phyloP scores from a whole-genome alignment of 1,140 invertebrate species.

The Lethrus apterus region DNA sequence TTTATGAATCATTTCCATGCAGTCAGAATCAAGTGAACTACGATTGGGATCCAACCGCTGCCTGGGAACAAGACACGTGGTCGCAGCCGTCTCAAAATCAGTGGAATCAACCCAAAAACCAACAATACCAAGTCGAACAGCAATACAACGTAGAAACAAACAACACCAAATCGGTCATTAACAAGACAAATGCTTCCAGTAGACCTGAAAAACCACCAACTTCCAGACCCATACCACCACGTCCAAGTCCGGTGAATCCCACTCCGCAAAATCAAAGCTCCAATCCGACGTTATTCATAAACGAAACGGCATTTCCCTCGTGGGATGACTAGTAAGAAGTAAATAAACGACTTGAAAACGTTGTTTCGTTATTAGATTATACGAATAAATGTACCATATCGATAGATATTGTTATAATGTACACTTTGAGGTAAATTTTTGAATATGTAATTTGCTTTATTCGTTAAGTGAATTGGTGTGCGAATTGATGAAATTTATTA shows the following conservation, averaged over 20 bases:
- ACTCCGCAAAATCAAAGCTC: slow-evolving; percentile 8
- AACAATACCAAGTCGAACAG: slow-evolving; percentile 39
- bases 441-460: no score
- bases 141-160: slow-evolving; percentile 42
- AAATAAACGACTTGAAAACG: slow-evolving; percentile 1
- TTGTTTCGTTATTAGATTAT: slow-evolving; percentile 7
- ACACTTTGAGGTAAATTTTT: no score
- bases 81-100: slow-evolving; percentile 27
- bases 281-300: slow-evolving; percentile 27
- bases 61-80: slow-evolving; percentile 36
- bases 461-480: no score
- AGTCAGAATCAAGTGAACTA: slow-evolving; percentile 39
- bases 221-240: slow-evolving; percentile 18
- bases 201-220: neutral
- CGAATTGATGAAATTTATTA: no score
- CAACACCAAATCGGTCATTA: slow-evolving; percentile 39
- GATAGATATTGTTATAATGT: slow-evolving; percentile 15
- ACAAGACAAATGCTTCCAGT: slow-evolving; percentile 14
- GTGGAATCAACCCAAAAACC: slow-evolving; percentile 24
- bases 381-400: slow-evolving; percentile 14
- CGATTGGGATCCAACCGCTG: slow-evolving; percentile 37
- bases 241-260: slow-evolving; percentile 7
- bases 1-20: no score
- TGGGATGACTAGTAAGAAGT: slow-evolving; percentile 40
- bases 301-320: slow-evolving; percentile 38